Base-by-base conservation (phyloP, 2,888 invertebrate genomes). In the Trypoxylon attenuatum region DNA sequence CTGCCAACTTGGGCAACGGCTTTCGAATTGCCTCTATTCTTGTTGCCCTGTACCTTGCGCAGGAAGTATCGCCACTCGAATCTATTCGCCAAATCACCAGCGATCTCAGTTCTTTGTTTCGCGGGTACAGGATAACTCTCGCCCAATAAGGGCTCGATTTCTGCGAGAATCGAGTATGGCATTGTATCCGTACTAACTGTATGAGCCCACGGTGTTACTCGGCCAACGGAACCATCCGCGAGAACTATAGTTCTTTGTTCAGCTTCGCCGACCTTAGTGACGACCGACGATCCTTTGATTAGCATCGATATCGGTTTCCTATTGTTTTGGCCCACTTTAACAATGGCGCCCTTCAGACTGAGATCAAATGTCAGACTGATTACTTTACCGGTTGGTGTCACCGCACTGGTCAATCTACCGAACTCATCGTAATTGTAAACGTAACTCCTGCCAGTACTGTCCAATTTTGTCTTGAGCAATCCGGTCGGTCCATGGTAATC, bases 41-140 rank as follows among this genome's bases (percentile, higher is more conserved):
- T 87, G 65, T 82, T 85, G 2, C 91, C 90, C 71, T 92, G 91
- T 27, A 93, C 90, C 67, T 95, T 92, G 47, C 96, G 89, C 60
- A 96, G 89, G 88, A 96, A 96, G 88, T 96, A 98, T 38, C 97
- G 91, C 98, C 98, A 98, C 88, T 98, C 98, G 80, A 98, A 96
- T 69, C 97, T 90, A 82, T 97, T 97, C 0, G 96, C 96, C 54
- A 96, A 87, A 82, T 97, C 96, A 0, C 96, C 95, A 19, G 95
- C 94, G 13, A 96, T 93, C 88, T 96, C 96, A 0, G 94, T 95
- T 61, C 94, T 91, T 84, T 96, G 96, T 82, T 96, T 96, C 0
- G 96, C 95, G 0, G 96, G 96, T 0, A 96, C 95, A 0, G 96
- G 96, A 82, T 96, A 96, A 79, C 95, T 96, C 87, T 96, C 96